Conservation (phyloP, 2,797 vertebrate species). For the Helicolenus hilgendorfi region DNA sequence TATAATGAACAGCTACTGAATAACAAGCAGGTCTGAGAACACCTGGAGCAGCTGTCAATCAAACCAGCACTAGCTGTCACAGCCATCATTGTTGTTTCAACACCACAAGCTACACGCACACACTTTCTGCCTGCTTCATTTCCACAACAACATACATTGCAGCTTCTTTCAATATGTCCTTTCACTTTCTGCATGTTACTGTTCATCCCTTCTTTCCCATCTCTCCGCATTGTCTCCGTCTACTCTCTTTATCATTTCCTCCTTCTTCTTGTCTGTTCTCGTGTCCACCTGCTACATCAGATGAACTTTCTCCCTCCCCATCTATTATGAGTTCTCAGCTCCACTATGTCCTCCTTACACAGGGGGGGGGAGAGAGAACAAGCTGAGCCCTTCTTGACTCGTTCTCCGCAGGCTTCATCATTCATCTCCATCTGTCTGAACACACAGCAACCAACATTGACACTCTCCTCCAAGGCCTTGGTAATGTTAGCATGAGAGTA, state of each 20-base stretch:
- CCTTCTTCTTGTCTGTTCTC: neutral
- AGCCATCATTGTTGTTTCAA: neutral
- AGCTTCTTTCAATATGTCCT: neutral
- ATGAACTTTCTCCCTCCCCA: neutral
- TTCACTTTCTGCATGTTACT: neutral
- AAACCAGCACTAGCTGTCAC: neutral
- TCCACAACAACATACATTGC: neutral
- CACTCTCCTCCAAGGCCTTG: neutral
- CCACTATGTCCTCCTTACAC: neutral
- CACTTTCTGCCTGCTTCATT: neutral
- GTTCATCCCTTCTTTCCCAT: neutral
- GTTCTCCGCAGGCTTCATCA: neutral
- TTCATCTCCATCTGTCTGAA: conserved; percentile 14
- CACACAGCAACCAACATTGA: neutral
- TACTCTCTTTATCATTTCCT: neutral
- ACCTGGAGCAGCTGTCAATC: conserved; percentile 30
- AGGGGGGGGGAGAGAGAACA: neutral
- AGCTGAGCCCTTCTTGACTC: neutral
- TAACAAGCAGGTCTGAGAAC: conserved; percentile 20
- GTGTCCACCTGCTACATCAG: neutral
- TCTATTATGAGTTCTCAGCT: neutral
- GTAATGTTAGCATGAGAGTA: neutral
- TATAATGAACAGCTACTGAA: conserved; percentile 24
- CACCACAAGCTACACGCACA: neutral
- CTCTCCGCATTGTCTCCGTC: neutral